phyloP scores from a whole-genome alignment of 2,888 invertebrate species.

The Meiosimyza decipiens region DNA sequence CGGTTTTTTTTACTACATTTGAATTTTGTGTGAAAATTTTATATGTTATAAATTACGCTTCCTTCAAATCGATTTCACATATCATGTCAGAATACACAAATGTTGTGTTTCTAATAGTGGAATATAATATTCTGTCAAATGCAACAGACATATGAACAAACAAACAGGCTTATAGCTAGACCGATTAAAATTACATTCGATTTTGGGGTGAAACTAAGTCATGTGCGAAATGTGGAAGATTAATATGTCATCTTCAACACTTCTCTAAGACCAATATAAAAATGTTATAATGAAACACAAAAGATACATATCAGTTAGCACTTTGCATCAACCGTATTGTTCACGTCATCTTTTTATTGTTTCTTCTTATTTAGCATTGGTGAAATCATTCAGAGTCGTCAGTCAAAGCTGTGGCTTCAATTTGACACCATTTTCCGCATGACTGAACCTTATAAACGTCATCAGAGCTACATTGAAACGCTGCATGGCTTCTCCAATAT shows the following conservation, averaged over 20 bases:
- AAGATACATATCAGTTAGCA: too few relatives aligned
- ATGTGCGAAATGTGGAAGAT: conserved; percentile 60
- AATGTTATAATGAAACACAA: too few relatives aligned
- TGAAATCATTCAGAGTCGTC: conserved; percentile 69
- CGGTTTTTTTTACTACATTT: neutral
- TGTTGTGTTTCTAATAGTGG: conserved; percentile 33
- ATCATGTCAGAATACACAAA: neutral
- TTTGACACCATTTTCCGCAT: conserved; percentile 72
- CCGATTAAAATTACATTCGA: neutral
- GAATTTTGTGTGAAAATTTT: conserved; percentile 1
- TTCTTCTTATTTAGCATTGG: conserved; percentile 65
- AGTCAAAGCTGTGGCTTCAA: conserved; percentile 74
- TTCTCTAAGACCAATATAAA: too few relatives aligned
- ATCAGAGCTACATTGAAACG: conserved; percentile 67
- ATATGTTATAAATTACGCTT: too few relatives aligned
- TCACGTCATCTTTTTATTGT: neutral
- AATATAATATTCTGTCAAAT: conserved; percentile 53
- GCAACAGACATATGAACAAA: conserved; percentile 47
- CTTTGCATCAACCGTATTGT: too few relatives aligned
- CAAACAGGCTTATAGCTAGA: too few relatives aligned
- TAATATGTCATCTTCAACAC: conserved; percentile 56
- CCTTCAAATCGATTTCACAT: neutral
- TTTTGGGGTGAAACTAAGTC: conserved; percentile 37
- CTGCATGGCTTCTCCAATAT: conserved; percentile 68
- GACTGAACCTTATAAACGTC: conserved; percentile 69